Conservation (phyloP, 1,140 invertebrate species). For the Trichogramma pretiosum region DNA sequence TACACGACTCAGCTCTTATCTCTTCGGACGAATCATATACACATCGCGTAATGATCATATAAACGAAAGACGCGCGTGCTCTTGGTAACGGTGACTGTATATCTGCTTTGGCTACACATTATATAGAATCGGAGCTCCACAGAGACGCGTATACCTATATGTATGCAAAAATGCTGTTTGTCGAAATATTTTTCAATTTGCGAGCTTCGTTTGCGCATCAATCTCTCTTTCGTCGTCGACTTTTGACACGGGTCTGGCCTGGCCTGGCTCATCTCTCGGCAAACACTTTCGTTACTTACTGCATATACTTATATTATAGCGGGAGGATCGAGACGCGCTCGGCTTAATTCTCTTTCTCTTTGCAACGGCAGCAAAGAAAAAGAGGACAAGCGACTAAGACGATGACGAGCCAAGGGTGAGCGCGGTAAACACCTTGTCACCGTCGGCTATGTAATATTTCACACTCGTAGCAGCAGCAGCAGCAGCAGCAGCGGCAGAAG, state of each 20-base stretch:
- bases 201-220: slow-evolving; percentile 7
- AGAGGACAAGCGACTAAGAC: background rate
- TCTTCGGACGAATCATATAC: no score
- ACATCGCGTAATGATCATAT: no score
- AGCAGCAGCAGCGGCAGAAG: background rate
- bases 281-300: no score
- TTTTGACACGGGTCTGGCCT: background rate
- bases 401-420: slow-evolving; percentile 13
- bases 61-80: no score
- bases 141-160: no score
- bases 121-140: no score
- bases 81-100: no score
- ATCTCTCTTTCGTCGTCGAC: slow-evolving; percentile 6
- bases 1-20: no score
- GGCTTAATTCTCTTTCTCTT: slow-evolving; percentile 15
- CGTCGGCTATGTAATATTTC: slow-evolving; percentile 16
- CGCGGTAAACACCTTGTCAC: slow-evolving; percentile 20
- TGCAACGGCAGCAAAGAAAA: background rate
- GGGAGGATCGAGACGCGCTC: background rate
- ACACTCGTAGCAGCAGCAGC: slow-evolving; percentile 1
- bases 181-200: slow-evolving; percentile 15
- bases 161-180: slow-evolving; percentile 13
- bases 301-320: slow-evolving; percentile 7
- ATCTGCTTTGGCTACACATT: no score
- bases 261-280: background rate